Evolutionary conservation across 1,140 invertebrate genomes (phyloP).

Genomic region (Carposina sasakii): DNA sequence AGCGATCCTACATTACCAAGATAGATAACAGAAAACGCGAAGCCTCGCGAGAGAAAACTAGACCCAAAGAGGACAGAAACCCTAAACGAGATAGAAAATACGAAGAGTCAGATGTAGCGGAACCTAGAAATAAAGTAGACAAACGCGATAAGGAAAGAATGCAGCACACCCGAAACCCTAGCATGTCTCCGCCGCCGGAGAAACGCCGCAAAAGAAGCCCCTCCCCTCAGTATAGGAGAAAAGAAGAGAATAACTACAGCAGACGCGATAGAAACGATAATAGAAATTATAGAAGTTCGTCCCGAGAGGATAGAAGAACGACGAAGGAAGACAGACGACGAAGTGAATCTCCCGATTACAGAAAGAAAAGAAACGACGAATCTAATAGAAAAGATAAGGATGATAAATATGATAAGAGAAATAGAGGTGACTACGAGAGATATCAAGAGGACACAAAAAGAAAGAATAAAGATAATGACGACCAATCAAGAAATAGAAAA

Average conservation of each 20-base stretch:
- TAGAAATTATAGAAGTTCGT: conserved; percentile 18
- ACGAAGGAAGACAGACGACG: conserved; percentile 24
- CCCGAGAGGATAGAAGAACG: conserved; percentile 11
- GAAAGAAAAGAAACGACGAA: conserved; percentile 33
- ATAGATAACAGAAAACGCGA: conserved; percentile 46
- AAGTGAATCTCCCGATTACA: conserved; percentile 41
- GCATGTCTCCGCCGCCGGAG: conserved; percentile 45
- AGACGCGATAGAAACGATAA: conserved; percentile 9
- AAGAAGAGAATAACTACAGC: conserved; percentile 35
- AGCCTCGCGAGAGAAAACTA: conserved; percentile 30
- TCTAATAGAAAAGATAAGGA: conserved; percentile 27
- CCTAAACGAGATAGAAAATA: conserved; percentile 27
- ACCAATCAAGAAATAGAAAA: conserved; percentile 34
- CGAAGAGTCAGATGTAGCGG: conserved; percentile 35
- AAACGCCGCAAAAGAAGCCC: conserved; percentile 45
- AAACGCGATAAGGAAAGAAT: conserved; percentile 41
- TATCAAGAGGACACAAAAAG: conserved; percentile 26
- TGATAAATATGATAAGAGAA: conserved; percentile 34
- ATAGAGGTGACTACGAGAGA: conserved; percentile 31
- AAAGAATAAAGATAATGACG: conserved; percentile 25
- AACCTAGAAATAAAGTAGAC: conserved; percentile 26
- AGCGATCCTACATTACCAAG: conserved; percentile 50
- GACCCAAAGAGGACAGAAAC: conserved; percentile 22
- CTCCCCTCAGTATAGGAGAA: conserved; percentile 32
- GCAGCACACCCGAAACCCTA: conserved; percentile 26